Evolutionary conservation across 2,113 vertebrate genomes (phyloP), one percentile per base, ranked within the genome.

Genomic region (Mormyrus lacerda): DNA sequence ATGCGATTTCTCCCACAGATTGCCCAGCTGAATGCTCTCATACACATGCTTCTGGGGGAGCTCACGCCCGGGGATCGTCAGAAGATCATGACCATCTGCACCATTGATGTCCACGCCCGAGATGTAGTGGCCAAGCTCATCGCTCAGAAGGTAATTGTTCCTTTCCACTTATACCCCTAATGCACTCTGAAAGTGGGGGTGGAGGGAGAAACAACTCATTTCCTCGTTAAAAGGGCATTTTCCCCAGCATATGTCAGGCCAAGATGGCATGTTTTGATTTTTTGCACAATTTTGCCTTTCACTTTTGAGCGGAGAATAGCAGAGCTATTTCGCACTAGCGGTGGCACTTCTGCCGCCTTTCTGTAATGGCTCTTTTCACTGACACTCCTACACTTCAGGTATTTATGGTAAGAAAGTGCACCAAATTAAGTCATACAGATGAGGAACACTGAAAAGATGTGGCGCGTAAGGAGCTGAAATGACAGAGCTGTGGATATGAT

Each of bases 221-320:
- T 97, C 94, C 94, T 96, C 96, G 95, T 94, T 94, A 95, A 95
- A 95, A 96, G 97, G 97, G 96, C 96, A 97, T 97, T 96, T 97
- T 95, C 47, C 92, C 95, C 95, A 95, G 94, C 93, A 97, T 96
- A 93, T 93, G 93, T 96, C 95, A 95, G 94, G 94, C 91, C 93
- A 91, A 97, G 97, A 97, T 96, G 96, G 97, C 97, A 95, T 98
- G 97, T 98, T 98, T 98, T 98, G 97, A 98, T 97, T 97, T 94
- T 87, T 94, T 93, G 65, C 69, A 95, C 96, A 96, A 93, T 95
- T 94, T 93, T 94, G 35, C 73, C 88, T 83, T 89, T 79, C 45
- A 89, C 50, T 45, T 79, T 89, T 89, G 48, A 89, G 88, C 53
- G 7, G 73, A 95, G 95, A 95, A 83, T 79, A 44, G 45, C 47